These are phyloP conservation scores for Sarcophaga bullata DNA, from an alignment of 1,140 invertebrate species.

Conservation along the genomic window DNA sequence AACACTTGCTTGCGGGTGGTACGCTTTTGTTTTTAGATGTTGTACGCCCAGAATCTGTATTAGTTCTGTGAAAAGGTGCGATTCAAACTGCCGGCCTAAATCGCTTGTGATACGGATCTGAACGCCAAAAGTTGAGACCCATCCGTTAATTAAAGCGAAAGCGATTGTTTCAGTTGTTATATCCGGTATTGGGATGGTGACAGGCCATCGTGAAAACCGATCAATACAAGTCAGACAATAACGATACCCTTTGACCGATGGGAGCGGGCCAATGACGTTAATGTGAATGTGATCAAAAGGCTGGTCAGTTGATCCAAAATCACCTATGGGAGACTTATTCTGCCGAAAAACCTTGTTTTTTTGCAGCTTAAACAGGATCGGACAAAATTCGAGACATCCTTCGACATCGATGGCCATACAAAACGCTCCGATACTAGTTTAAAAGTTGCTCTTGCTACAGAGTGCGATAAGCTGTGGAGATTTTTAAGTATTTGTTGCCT, in stretches of 20 bases:
- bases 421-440: slow-evolving; percentile 33
- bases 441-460: neutral
- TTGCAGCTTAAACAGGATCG: too few species aligned
- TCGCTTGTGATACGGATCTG: too few species aligned
- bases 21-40: slow-evolving; percentile 54
- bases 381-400: slow-evolving; percentile 18
- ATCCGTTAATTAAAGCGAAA: too few species aligned
- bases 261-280: slow-evolving; percentile 41
- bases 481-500: too few species aligned
- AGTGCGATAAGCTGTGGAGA: too few species aligned
- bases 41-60: slow-evolving; percentile 45
- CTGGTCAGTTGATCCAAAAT: neutral
- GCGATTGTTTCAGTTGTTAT: slow-evolving; percentile 18
- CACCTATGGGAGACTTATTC: too few species aligned
- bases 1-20: slow-evolving; percentile 63
- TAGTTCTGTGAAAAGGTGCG: slow-evolving; percentile 44
- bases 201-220: too few species aligned
- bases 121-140: too few species aligned
- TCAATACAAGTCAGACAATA: too few species aligned
- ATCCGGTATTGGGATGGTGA: slow-evolving; percentile 50
- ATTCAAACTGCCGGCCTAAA: too few species aligned
- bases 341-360: too few species aligned
- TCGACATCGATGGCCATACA: slow-evolving; percentile 35
- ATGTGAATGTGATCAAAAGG: slow-evolving; percentile 28
- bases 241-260: too few species aligned